phyloP scores from a whole-genome alignment of 2,113 vertebrate species.

The Sitta europaea region DNA sequence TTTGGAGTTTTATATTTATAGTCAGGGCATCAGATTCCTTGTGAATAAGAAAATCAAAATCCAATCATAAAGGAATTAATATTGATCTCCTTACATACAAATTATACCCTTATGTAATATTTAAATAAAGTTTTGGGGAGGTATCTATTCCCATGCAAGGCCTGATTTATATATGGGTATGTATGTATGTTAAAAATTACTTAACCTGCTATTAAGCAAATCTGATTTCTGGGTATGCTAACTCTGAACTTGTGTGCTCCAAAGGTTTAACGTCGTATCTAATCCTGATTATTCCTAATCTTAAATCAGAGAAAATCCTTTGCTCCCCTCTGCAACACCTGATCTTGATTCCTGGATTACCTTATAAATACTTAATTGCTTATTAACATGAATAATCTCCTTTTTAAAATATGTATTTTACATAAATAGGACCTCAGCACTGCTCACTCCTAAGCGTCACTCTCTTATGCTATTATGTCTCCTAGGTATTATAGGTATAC shows the following conservation, averaged over 20 bases:
- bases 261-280: neutral
- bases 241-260: neutral
- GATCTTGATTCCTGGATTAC: constrained; percentile 35
- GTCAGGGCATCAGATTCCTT: neutral
- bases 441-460: neutral
- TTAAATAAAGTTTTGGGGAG: neutral
- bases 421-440: neutral
- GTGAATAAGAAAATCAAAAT: neutral
- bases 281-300: constrained; percentile 52
- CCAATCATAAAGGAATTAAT: neutral
- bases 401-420: neutral
- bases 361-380: constrained; percentile 29
- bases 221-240: neutral
- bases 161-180: neutral
- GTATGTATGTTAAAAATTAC: neutral
- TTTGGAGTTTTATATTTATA: neutral
- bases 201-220: neutral
- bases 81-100: neutral
- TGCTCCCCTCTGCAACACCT: neutral
- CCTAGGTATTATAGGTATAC: neutral
- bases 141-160: neutral
- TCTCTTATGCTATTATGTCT: neutral
- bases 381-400: neutral
- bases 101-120: neutral
- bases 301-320: constrained; percentile 36